A percentile compares a stretch with the other conserved stretches of the same genome.
Conservation (phyloP, 1,140 invertebrate species). For the Dendroctonus valens region DNA sequence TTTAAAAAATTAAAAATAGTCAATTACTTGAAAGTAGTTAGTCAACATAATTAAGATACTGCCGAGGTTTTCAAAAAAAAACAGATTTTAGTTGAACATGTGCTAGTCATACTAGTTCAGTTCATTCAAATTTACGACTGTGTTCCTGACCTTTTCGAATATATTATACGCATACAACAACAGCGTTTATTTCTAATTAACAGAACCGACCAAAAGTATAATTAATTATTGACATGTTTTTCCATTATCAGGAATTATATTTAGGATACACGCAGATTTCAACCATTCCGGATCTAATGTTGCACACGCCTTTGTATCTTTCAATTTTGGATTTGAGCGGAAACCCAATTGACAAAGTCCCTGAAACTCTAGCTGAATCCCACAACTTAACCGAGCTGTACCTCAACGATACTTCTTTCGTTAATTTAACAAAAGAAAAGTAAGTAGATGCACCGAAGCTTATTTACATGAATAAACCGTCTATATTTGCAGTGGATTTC, state of each 20-base stretch:
- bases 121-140: too few relatives aligned
- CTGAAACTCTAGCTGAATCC: conserved; percentile 59
- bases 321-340: conserved; percentile 65
- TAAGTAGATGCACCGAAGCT: conserved; percentile 34
- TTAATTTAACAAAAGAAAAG: conserved; percentile 51
- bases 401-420: conserved; percentile 69
- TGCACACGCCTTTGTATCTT: conserved; percentile 65
- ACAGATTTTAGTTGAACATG: too few relatives aligned
- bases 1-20: too few relatives aligned
- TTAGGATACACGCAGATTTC: conserved; percentile 64
- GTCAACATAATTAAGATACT: too few relatives aligned
- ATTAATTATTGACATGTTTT: too few relatives aligned
- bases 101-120: too few relatives aligned
- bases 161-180: too few relatives aligned
- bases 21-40: too few relatives aligned
- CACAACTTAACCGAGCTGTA: conserved; percentile 59
- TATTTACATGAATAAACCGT: neutral
- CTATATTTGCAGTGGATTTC: conserved; percentile 58
- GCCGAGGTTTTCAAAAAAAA: too few relatives aligned
- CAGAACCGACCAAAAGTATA: too few relatives aligned
- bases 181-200: too few relatives aligned
- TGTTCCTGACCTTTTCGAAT: too few relatives aligned
- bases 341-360: conserved; percentile 63
- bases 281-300: conserved; percentile 60
- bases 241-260: conserved; percentile 58